Percentiles rank a stretch among this genome's conserved stretches.
These are phyloP conservation scores for Trichoplusia ni DNA, from an alignment of 1,140 invertebrate genomes.

Conservation along the genomic window DNA sequence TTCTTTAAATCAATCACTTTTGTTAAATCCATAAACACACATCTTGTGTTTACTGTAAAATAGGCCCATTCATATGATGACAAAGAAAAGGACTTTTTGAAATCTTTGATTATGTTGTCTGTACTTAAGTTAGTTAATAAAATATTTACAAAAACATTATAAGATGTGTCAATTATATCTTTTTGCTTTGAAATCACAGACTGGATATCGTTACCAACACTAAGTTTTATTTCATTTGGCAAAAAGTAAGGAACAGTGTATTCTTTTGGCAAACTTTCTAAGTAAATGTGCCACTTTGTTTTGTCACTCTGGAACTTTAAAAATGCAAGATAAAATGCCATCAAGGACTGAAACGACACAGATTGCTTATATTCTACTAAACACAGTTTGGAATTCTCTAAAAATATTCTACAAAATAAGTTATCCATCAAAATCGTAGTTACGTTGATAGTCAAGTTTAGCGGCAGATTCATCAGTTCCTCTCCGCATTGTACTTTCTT, in stretches of 20 bases:
- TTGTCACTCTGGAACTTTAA: constrained; percentile 71
- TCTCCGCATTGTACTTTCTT: constrained; percentile 78
- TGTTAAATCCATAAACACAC: constrained; percentile 82
- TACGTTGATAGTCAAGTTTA: constrained; percentile 83
- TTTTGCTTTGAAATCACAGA: constrained; percentile 62
- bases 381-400: constrained; percentile 57
- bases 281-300: constrained; percentile 82
- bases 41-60: constrained; percentile 89
- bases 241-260: constrained; percentile 83
- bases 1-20: constrained; percentile 66
- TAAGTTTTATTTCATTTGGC: constrained; percentile 62
- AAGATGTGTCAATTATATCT: constrained; percentile 71
- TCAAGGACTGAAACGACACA: constrained; percentile 78
- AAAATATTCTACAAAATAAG: constrained; percentile 77
- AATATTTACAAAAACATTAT: constrained; percentile 66
- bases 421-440: constrained; percentile 70
- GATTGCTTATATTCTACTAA: constrained; percentile 56
- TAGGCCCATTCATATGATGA: constrained; percentile 83
- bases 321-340: constrained; percentile 83
- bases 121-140: constrained; percentile 54
- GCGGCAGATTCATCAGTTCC: constrained; percentile 82
- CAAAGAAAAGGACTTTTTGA: constrained; percentile 68
- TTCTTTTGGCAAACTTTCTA: constrained; percentile 82
- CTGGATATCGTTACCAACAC: constrained; percentile 68
- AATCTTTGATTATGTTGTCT: constrained; percentile 41